These are phyloP conservation scores for Himantopus leucocephalus DNA, from an alignment of 2,113 vertebrate genomes.

Conservation along the genomic window DNA sequence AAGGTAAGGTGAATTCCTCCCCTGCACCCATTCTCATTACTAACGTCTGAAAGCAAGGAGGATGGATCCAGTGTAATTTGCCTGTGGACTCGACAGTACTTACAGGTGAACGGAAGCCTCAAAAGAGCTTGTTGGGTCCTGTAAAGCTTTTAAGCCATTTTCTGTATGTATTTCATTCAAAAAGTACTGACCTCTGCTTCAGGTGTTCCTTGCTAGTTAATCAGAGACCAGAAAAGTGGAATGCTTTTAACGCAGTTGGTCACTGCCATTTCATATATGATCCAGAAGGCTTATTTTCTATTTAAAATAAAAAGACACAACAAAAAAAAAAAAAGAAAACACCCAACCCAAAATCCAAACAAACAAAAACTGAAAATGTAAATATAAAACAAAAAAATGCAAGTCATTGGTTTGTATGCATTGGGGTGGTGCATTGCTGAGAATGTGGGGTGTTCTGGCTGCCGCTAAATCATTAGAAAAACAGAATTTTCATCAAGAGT, in stretches of 20 bases:
- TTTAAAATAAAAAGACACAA: background rate
- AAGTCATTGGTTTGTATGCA: background rate
- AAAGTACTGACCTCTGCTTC: background rate
- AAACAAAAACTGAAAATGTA: background rate
- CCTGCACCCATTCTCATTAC: background rate
- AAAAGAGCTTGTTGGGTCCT: background rate
- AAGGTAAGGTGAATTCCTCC: slow-evolving; percentile 36
- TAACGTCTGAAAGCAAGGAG: background rate
- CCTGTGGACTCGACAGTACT: background rate
- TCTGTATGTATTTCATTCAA: background rate
- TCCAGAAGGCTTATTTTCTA: slow-evolving; percentile 17
- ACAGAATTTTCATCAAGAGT: background rate
- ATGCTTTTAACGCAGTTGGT: background rate
- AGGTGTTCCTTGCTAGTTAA: background rate
- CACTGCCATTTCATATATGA: background rate
- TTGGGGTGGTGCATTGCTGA: background rate
- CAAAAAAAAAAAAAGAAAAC: background rate
- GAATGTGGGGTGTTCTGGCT: background rate
- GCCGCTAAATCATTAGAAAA: background rate
- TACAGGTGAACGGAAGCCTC: background rate
- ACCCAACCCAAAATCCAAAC: background rate
- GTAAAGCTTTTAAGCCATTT: background rate
- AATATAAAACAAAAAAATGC: background rate
- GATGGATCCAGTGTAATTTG: background rate
- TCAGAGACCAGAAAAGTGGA: slow-evolving; percentile 8